Percentiles rank a stretch among this genome's conserved stretches.
Conservation (phyloP, 1,140 invertebrate species). For the Caenorhabditis briggsae region DNA sequence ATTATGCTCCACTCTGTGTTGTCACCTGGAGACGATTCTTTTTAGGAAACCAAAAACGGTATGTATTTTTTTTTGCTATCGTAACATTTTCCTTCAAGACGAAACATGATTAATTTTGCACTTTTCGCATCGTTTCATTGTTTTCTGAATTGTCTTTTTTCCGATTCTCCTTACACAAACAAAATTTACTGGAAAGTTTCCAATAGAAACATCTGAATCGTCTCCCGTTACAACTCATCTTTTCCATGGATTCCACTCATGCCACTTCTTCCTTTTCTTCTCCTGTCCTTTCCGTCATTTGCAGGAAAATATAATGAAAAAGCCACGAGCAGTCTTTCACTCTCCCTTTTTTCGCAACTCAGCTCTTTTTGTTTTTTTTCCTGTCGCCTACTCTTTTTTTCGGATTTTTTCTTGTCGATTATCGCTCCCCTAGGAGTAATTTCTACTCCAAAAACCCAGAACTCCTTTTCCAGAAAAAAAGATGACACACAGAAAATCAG, state of each 20-base stretch:
- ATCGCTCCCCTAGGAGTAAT: slow-evolving; percentile 3
- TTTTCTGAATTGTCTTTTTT: too few relatives aligned
- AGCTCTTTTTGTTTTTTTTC: neutral
- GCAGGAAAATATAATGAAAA: slow-evolving; percentile 6
- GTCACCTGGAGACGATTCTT: too few relatives aligned
- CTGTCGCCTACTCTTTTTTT: neutral
- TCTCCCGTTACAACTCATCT: neutral
- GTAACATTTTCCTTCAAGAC: too few relatives aligned
- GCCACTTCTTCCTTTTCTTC: slow-evolving; percentile 1
- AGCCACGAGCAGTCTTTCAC: neutral
- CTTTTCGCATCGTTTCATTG: too few relatives aligned
- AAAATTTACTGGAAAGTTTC: too few relatives aligned
- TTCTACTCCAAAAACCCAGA: neutral
- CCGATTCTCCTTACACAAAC: too few relatives aligned
- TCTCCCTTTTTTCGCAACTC: slow-evolving; percentile 11
- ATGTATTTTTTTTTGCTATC: too few relatives aligned
- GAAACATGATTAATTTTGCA: too few relatives aligned
- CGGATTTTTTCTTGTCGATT: neutral
- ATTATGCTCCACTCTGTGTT: too few relatives aligned
- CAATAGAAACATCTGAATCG: neutral
- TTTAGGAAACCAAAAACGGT: too few relatives aligned
- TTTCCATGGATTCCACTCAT: neutral
- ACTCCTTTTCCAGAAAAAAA: neutral
- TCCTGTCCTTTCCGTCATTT: neutral
- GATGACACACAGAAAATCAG: neutral